phyloP scores from a whole-genome alignment of 2,113 vertebrate genomes.

The Romanogobio albipinnatus region DNA sequence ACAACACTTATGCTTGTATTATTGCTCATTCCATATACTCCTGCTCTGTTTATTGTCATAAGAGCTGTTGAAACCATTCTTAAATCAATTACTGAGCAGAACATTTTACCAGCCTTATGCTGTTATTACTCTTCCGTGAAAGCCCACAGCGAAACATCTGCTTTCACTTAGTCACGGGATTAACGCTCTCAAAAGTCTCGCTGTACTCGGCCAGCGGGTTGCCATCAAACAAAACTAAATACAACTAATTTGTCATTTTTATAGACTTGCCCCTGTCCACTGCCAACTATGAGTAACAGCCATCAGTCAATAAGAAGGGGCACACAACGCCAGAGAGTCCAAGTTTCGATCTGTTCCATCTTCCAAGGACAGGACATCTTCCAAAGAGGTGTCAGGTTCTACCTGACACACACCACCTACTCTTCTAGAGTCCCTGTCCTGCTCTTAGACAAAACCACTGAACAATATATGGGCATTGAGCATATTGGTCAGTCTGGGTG shows the following conservation, averaged over 20 bases:
- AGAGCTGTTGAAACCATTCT: not conserved
- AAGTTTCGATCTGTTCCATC: slow-evolving; percentile 62
- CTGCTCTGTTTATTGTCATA: not conserved
- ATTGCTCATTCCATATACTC: not conserved
- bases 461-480: not conserved
- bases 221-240: slow-evolving; percentile 2
- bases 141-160: not conserved
- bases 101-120: not conserved
- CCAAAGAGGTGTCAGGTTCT: slow-evolving; percentile 65
- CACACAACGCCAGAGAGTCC: slow-evolving; percentile 54
- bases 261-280: not conserved
- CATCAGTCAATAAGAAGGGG: slow-evolving; percentile 43
- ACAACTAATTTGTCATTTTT: slow-evolving; percentile 2
- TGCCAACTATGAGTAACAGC: not conserved
- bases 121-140: not conserved
- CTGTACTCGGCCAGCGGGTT: not conserved
- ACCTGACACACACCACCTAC: slow-evolving; percentile 50
- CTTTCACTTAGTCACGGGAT: not conserved
- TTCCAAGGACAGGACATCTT: slow-evolving; percentile 64
- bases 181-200: not conserved
- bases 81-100: slow-evolving; percentile 14
- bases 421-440: slow-evolving; percentile 5
- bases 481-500: not conserved
- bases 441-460: not conserved
- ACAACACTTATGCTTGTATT: not conserved